Conservation (phyloP, 2,888 invertebrate genomes). For the Caenorhabditis macrosperma region DNA sequence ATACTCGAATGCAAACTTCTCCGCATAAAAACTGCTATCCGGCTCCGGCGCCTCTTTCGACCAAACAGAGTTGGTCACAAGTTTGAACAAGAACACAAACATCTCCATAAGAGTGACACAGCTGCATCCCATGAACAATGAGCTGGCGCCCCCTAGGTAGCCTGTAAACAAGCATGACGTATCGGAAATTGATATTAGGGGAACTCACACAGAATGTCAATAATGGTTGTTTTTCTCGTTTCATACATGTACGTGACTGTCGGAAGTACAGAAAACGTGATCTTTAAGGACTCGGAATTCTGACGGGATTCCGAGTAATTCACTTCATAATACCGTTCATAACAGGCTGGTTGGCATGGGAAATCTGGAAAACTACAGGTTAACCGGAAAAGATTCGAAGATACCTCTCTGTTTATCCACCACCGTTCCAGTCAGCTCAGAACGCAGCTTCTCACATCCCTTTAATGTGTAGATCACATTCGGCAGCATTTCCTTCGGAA, state of each 20-base stretch:
- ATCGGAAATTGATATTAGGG: neutral
- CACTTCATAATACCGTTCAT: conserved; percentile 27
- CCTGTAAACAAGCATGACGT: conserved; percentile 54
- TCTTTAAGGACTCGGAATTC: conserved; percentile 4
- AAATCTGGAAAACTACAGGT: conserved; percentile 11
- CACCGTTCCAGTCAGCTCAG: conserved; percentile 12
- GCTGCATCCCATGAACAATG: conserved; percentile 69
- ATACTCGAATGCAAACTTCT: conserved; percentile 45
- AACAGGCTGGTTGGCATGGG: conserved; percentile 49
- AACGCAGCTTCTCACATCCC: conserved; percentile 27
- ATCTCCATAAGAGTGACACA: conserved; percentile 70
- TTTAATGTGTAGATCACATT: conserved; percentile 21
- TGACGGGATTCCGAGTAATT: conserved; percentile 20
- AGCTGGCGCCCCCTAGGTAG: conserved; percentile 65
- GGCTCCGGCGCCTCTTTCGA: conserved; percentile 50
- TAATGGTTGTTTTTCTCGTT: conserved; percentile 41
- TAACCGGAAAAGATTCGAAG: neutral
- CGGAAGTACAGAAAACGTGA: conserved; percentile 33
- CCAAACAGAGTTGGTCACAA: conserved; percentile 47
- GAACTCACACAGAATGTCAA: conserved; percentile 64
- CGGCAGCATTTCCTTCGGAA: conserved; percentile 9
- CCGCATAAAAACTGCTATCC: conserved; percentile 36
- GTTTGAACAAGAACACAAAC: conserved; percentile 68
- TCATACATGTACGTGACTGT: conserved; percentile 23
- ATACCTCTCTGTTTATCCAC: conserved; percentile 17